Base-by-base conservation (phyloP, 2,113 vertebrate genomes). In the Argyrosomus japonicus region DNA sequence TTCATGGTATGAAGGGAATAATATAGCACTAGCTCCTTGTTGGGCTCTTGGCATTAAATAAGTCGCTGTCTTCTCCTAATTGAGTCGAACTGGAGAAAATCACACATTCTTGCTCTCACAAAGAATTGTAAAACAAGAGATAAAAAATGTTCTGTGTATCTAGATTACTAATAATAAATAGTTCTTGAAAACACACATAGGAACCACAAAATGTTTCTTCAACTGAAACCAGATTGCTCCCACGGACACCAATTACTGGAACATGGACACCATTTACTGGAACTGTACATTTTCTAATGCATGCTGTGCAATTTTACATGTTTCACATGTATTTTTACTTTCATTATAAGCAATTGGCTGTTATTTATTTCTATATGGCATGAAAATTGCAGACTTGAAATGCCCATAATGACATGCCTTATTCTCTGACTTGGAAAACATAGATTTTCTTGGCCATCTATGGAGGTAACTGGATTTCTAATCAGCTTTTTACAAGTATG, bases 1-100 rank as follows among this genome's bases (percentile, higher is more conserved):
- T 90, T 89, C 83, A 73, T 77, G 86, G 79, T 84, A 88, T 75
- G 65, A 75, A 78, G 88, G 87, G 83, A 85, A 82, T 77, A 85
- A 91, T 79, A 56, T 40, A 84, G 79, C 13, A 54, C 68, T 47
- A 58, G 77, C 74, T 78, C 75, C 87, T 71, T 77, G 76, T 82
- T 62, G 68, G 79, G 83, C 65, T 84, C 61, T 87, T 79, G 58
- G 84, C 69, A 72, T 90, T 89, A 82, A 92, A 84, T 87, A 84
- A 79, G 63, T 78, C 51, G 25, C 64, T 21, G 62, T 82, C 65
- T 77, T 64, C 53, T 67, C 27, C 70, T 76, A 84, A 83, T 70
- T 81, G 67, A 91, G 71, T 82, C 77, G 70, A 77, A 88, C 64
- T 19, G 6, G 23, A 82, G 83, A 77, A 78, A 79, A 84, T 77